Base-by-base conservation (phyloP, 2,797 vertebrate genomes). In the Benthosema pterotum region DNA sequence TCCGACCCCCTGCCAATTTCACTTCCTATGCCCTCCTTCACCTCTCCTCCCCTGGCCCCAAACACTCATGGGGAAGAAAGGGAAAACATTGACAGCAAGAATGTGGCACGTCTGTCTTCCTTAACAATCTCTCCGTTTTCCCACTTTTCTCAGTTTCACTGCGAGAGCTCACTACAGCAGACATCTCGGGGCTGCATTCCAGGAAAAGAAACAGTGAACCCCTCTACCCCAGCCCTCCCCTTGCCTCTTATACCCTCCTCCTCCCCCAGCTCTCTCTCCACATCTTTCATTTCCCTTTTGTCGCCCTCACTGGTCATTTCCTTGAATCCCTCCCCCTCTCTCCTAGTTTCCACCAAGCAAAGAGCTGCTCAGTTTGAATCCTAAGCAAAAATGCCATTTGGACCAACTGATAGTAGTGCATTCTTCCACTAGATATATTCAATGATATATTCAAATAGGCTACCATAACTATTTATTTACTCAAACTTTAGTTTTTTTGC, bases 51-150 rank as follows among this genome's bases (percentile, higher is more conserved):
- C 51, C 60, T 54, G 80, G 85, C 80, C 76, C 77, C 78, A 78
- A 70, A 71, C 58, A 82, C 69, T 53, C 60, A 67, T 63, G 42
- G 32, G 67, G 56, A 57, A 52, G 60, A 64, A 62, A 19, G 67
- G 42, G 69, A 55, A 22, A 45, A 19, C 51, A 67, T 71, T 79
- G 73, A 79, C 80, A 85, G 85, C 64, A 87, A 89, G 85, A 90
- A 90, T 89, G 89, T 88, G 83, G 87, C 78, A 81, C 42, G 82
- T 89, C 80, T 83, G 80, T 88, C 85, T 78, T 81, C 75, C 71
- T 70, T 67, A 88, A 85, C 83, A 87, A 88, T 87, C 75, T 15
- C 75, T 83, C 79, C 86, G 85, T 83, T 90, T 87, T 86, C 79
- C 80, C 77, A 76, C 77, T 87, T 84, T 76, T 76, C 77, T 79